Percentiles rank a stretch among this genome's conserved stretches.
Evolutionary conservation across 1,140 invertebrate species (phyloP).

Genomic region (Penaeus japonicus): DNA sequence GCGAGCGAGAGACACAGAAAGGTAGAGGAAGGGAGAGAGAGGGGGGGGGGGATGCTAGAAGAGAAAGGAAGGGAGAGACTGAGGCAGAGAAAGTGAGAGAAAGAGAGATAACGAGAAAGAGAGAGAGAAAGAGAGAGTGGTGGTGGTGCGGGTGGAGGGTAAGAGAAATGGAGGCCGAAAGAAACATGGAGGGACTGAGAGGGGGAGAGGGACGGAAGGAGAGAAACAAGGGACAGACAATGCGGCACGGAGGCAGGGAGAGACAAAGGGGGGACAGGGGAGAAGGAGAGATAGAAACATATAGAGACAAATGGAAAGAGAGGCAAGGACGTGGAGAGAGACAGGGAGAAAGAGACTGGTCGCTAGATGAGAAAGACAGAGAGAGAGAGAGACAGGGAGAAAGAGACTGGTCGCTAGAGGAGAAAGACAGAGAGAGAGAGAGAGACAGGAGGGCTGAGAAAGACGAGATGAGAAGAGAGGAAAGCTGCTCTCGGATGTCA

Average conservation of each 20-base stretch:
- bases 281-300: not conserved
- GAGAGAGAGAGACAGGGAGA: no score
- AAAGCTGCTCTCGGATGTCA: no score
- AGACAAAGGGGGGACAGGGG: not conserved
- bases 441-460: no score
- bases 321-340: not conserved
- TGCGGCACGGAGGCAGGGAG: not conserved
- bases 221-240: not conserved
- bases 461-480: no score
- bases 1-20: no score
- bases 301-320: not conserved
- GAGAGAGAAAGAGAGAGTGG: not conserved
- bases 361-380: no score
- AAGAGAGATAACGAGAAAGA: not conserved
- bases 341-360: no score
- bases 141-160: no score
- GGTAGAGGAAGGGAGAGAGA: not conserved
- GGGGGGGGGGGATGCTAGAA: no score
- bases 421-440: no score
- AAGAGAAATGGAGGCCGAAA: not conserved
- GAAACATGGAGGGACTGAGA: not conserved
- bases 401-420: no score
- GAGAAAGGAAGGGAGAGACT: not conserved
- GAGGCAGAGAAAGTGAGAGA: not conserved
- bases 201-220: not conserved